Percentiles rank a stretch among this genome's conserved stretches.
phyloP scores from a whole-genome alignment of 2,888 invertebrate genomes.

The Chloromyia formosa region DNA sequence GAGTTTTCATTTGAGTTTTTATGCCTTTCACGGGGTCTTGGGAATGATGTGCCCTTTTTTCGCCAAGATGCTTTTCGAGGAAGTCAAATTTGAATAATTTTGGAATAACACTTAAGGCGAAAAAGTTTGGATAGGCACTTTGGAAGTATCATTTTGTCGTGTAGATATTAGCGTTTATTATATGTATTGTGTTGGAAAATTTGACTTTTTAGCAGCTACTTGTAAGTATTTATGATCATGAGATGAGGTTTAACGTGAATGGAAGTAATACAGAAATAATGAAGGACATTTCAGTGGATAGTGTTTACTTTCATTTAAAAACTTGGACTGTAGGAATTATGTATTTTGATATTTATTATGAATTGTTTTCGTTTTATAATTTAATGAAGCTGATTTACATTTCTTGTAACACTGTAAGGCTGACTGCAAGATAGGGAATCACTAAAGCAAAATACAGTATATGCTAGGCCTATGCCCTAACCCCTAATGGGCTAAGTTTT shows the following conservation, averaged over 20 bases:
- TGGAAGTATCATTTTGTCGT: neutral
- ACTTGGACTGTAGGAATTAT: too few relatives aligned
- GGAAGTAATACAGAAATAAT: neutral
- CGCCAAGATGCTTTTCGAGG: neutral
- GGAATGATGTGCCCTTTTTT: neutral
- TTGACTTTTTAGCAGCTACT: neutral
- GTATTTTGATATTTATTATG: too few relatives aligned
- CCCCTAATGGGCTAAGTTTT: too few relatives aligned
- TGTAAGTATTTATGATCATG: neutral
- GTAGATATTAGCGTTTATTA: neutral
- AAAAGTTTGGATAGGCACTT: conserved; percentile 15
- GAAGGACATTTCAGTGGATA: too few relatives aligned
- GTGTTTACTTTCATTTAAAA: too few relatives aligned
- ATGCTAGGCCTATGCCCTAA: too few relatives aligned
- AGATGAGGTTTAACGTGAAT: neutral
- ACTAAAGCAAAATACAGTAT: too few relatives aligned
- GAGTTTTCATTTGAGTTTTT: conserved; percentile 33
- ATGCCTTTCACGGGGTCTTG: too few relatives aligned
- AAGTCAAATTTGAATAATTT: conserved; percentile 15
- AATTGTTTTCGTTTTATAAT: too few relatives aligned
- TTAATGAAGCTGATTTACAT: too few relatives aligned
- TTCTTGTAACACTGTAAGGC: too few relatives aligned
- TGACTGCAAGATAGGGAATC: too few relatives aligned
- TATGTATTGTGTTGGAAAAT: neutral
- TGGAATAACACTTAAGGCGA: conserved; percentile 4